Evolutionary conservation across 2,888 invertebrate genomes (phyloP).

Genomic region (Scelioninae gen. 2): DNA sequence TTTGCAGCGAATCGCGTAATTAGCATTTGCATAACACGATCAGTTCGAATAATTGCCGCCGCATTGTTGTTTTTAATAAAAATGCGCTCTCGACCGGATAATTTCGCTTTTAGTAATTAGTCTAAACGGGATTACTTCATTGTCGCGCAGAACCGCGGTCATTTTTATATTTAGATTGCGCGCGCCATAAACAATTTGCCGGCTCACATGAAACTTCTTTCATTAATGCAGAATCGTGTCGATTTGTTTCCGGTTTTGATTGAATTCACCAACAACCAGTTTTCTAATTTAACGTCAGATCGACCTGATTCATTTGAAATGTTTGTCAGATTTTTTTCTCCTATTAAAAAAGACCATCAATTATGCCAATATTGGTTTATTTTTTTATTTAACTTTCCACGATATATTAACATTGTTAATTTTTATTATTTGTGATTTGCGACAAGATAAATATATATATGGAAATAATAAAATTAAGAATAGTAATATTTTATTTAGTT

Average conservation of each 20-base stretch:
- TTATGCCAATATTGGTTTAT: too few species aligned
- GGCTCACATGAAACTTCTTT: constrained; percentile 29
- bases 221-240: constrained; percentile 38
- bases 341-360: constrained; percentile 1
- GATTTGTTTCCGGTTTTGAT: constrained; percentile 35
- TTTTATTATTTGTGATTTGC: too few species aligned
- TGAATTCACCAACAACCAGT: constrained; percentile 42
- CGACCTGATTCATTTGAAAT: constrained; percentile 11
- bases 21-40: constrained; percentile 28
- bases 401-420: too few species aligned
- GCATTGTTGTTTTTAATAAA: constrained; percentile 19
- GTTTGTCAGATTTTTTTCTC: neutral
- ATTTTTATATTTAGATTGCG: constrained; percentile 38
- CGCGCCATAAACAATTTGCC: constrained; percentile 38
- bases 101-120: constrained; percentile 16
- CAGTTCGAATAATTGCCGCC: constrained; percentile 3
- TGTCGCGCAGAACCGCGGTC: constrained; percentile 21
- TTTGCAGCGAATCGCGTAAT: constrained; percentile 15
- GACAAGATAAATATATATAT: too few species aligned
- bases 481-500: too few species aligned
- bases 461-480: too few species aligned
- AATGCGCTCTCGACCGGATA: constrained; percentile 9
- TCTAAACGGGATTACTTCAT: constrained; percentile 8
- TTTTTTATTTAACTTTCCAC: too few species aligned
- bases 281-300: constrained; percentile 34